Evolutionary conservation across 1,140 invertebrate genomes (phyloP).

Genomic region (Penaeus japonicus): DNA sequence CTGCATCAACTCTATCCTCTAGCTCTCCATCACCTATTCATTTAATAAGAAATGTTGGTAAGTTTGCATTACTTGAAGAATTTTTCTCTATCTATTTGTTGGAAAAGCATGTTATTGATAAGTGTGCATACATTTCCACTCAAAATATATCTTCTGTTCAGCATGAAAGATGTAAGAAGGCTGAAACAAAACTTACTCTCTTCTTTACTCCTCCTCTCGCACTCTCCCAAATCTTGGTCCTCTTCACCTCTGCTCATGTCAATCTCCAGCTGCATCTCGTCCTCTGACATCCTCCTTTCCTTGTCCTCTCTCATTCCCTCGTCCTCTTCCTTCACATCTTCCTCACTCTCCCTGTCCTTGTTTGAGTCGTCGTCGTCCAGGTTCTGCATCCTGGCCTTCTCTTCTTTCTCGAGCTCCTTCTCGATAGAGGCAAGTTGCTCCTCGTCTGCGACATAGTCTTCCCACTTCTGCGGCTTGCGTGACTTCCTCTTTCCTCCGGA

Average conservation of each 20-base stretch:
- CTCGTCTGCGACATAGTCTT: conserved; percentile 39
- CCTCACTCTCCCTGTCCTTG: conserved; percentile 2
- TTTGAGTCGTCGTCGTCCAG: neutral
- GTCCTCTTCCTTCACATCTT: neutral
- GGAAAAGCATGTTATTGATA: too few relatives aligned
- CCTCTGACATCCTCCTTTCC: neutral
- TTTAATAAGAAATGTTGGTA: too few relatives aligned
- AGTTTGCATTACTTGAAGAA: too few relatives aligned
- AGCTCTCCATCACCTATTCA: neutral
- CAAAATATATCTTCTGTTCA: too few relatives aligned
- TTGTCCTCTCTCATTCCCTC: neutral
- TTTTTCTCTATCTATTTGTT: too few relatives aligned
- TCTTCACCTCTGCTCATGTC: neutral
- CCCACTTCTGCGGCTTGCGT: conserved; percentile 43
- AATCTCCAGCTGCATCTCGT: neutral
- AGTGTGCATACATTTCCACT: too few relatives aligned
- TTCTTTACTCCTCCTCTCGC: neutral
- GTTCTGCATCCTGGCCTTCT: conserved; percentile 10
- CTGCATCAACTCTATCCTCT: neutral
- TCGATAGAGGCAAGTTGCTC: conserved; percentile 36
- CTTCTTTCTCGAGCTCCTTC: conserved; percentile 35
- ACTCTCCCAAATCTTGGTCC: neutral
- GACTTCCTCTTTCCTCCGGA: conserved; percentile 32
- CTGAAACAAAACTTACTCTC: too few relatives aligned
- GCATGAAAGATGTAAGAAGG: too few relatives aligned